Base-by-base conservation (phyloP, 2,888 invertebrate genomes). In the Antheraea assamensis region DNA sequence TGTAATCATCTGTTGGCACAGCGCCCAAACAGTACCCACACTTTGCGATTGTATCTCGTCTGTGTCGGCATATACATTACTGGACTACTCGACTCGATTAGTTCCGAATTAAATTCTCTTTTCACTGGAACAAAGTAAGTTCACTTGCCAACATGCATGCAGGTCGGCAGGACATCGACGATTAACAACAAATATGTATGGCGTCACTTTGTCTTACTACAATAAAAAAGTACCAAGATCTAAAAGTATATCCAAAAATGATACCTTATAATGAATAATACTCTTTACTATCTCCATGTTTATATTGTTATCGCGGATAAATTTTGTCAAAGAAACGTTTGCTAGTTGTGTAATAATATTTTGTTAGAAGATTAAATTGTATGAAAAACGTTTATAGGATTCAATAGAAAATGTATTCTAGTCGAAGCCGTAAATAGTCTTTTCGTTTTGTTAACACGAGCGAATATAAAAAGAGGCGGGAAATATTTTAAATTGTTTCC, bases 1-100 rank as follows among this genome's bases (percentile, higher is more conserved):
- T 82, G 81, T 87, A 88, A 88, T 89, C 84, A 85, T 82, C 82
- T 84, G 80, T 87, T 88, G 88, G 88, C 88, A 70, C 72, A 71
- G 47, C 80, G 87, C 88, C 88, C 73, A 66, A n/a, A 49, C 70
- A 21, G 35, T 55, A n/a, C 68, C 58, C 70, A 70, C 70, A 27
- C 58, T 35, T 70, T 58, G 27, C 58, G 58, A 58, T 73, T 73
- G 24, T 73, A 70, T 70, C 47, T 42, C 24, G 19, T 19, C 49
- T 49, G 31, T 66, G 52, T 72, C 66, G 31, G 31, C 66, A n/a
- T 4, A 58, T 58, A 58, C 61, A 64, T 64, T 27, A 64, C 30
- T 64, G 10, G 61, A 64, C 24, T 58, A 58, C 58, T 24, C n/a
- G 8, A n/a, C 58, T 58, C 58, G 10, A 24, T 58, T 24, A 24